These are phyloP conservation scores for Xenopus laevis DNA, from an alignment of 2,113 vertebrate species.

Conservation along the genomic window DNA sequence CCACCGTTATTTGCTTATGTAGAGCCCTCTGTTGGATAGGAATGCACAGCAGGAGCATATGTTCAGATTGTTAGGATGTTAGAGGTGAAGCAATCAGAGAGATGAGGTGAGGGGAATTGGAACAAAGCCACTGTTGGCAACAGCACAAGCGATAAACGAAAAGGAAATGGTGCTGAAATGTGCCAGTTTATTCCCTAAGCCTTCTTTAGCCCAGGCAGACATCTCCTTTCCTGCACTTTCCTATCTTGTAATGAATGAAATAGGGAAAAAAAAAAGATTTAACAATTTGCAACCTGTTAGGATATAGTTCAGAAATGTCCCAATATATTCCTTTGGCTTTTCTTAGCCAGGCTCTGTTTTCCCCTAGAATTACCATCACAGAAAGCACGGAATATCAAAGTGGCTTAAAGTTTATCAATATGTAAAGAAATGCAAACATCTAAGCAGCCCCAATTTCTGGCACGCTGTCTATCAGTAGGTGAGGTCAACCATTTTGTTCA, in stretches of 20 bases:
- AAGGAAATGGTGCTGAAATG: background rate
- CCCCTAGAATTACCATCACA: background rate
- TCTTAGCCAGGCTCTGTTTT: too few species aligned
- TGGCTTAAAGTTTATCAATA: background rate
- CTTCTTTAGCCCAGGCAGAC: background rate
- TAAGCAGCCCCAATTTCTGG: background rate
- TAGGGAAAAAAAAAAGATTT: too few species aligned
- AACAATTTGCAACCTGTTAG: too few species aligned
- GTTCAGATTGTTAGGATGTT: slow-evolving; percentile 1
- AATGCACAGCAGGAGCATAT: slow-evolving; percentile 8
- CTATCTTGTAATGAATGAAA: too few species aligned
- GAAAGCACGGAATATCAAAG: background rate
- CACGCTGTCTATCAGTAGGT: too few species aligned
- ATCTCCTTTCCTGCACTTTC: too few species aligned
- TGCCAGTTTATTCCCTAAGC: background rate
- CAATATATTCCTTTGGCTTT: too few species aligned
- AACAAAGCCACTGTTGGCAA: background rate
- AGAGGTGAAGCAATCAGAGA: background rate
- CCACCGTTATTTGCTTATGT: background rate
- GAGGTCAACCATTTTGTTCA: too few species aligned
- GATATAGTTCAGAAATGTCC: too few species aligned
- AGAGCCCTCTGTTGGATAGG: background rate
- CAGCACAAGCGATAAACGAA: background rate
- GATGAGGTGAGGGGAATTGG: background rate
- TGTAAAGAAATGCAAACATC: background rate